These are phyloP conservation scores for Myodes glareolus DNA, from an alignment of 2,113 vertebrate genomes.

Conservation along the genomic window DNA sequence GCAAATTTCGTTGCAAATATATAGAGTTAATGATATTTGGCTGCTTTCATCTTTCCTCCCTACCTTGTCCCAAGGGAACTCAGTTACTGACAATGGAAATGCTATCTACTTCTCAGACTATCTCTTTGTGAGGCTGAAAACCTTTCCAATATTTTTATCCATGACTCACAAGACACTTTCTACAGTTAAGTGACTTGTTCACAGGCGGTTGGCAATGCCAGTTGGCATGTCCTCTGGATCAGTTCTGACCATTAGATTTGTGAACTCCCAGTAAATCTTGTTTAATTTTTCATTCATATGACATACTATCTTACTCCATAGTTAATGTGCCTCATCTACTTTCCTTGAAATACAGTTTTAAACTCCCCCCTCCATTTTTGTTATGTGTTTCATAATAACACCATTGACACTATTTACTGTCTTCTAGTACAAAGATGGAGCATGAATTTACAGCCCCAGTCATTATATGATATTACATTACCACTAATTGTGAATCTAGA, in stretches of 20 bases:
- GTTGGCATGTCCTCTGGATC: slow-evolving; percentile 44
- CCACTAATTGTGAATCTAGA: not conserved
- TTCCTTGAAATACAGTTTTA: not conserved
- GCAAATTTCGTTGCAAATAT: not conserved
- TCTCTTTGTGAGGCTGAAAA: not conserved
- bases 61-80: not conserved
- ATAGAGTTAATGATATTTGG: slow-evolving; percentile 22
- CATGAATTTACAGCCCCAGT: not conserved
- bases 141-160: not conserved
- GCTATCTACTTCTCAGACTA: not conserved
- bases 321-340: not conserved
- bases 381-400: not conserved
- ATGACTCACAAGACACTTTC: slow-evolving; percentile 9
- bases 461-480: not conserved
- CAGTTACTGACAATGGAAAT: slow-evolving; percentile 38
- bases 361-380: not conserved
- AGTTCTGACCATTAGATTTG: slow-evolving; percentile 12
- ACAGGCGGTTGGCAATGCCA: not conserved
- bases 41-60: not conserved
- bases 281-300: not conserved
- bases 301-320: not conserved
- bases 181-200: not conserved
- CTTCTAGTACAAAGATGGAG: not conserved
- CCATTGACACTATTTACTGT: not conserved
- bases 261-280: not conserved